A percentile compares a stretch with the other conserved stretches of the same genome.
These are phyloP conservation scores for Lagothrix lagotricha DNA, from an alignment of 2,797 vertebrate genomes.

Conservation along the genomic window DNA sequence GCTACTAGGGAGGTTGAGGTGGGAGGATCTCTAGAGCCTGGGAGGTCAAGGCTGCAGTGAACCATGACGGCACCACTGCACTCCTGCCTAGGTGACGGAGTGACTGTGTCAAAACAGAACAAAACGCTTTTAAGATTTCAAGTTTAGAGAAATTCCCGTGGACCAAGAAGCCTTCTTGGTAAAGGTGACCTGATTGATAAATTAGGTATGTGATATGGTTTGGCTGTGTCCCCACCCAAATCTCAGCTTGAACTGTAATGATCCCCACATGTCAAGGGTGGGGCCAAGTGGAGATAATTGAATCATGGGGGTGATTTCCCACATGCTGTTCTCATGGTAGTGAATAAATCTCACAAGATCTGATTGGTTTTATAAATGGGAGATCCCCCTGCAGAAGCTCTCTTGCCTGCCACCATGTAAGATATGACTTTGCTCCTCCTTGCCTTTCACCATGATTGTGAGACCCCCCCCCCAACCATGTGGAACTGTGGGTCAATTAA, in stretches of 20 bases:
- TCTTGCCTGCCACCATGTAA: not conserved
- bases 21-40: not conserved
- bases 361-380: not conserved
- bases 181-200: not conserved
- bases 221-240: not conserved
- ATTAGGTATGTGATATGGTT: not conserved
- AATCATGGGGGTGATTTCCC: not conserved
- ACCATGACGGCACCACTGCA: not conserved
- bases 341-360: not conserved
- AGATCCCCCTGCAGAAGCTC: not conserved
- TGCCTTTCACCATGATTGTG: not conserved
- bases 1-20: not conserved
- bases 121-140: not conserved
- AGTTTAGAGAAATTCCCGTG: not conserved
- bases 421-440: not conserved
- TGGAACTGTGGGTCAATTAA: not conserved
- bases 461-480: not conserved
- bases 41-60: not conserved
- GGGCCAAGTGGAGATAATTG: not conserved
- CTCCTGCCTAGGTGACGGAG: not conserved
- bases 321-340: not conserved
- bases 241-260: not conserved
- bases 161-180: not conserved
- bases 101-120: not conserved
- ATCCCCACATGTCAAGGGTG: not conserved